Conservation (phyloP, 2,797 vertebrate genomes). For the Masticophis lateralis region DNA sequence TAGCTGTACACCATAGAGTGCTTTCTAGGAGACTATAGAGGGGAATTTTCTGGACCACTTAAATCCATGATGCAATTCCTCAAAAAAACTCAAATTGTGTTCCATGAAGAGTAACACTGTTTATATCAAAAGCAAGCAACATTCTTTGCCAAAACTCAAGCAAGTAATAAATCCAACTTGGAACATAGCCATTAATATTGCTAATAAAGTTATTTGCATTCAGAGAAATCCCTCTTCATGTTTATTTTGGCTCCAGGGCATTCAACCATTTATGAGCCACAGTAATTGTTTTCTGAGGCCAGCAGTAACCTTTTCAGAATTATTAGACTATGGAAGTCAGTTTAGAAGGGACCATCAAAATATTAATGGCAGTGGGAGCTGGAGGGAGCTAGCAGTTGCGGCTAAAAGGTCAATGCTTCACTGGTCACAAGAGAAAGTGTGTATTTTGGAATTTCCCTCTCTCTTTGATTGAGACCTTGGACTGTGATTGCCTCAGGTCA, state of each 20-base stretch:
- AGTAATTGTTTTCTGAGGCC: not conserved
- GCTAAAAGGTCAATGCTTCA: not conserved
- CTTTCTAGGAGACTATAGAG: conserved; percentile 4
- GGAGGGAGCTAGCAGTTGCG: not conserved
- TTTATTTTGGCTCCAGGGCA: not conserved
- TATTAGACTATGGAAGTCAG: not conserved
- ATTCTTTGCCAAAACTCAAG: conserved; percentile 9
- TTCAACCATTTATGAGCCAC: conserved; percentile 1
- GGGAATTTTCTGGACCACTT: conserved; percentile 3
- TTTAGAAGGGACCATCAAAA: not conserved
- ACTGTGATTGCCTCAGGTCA: not conserved
- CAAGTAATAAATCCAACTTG: not conserved
- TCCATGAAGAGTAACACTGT: not conserved
- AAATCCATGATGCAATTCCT: conserved; percentile 16
- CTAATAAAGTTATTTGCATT: not conserved
- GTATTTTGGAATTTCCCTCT: not conserved
- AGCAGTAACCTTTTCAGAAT: not conserved
- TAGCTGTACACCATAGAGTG: not conserved
- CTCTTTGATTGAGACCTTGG: not conserved
- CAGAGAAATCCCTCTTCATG: not conserved
- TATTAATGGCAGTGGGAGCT: not conserved
- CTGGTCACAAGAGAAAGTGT: not conserved
- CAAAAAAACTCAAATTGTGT: conserved; percentile 23
- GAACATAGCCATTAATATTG: conserved; percentile 11
- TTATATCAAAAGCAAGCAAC: not conserved